These are phyloP conservation scores for Thysanoteuthis rhombus DNA, from an alignment of 2,888 invertebrate genomes.

Conservation along the genomic window DNA sequence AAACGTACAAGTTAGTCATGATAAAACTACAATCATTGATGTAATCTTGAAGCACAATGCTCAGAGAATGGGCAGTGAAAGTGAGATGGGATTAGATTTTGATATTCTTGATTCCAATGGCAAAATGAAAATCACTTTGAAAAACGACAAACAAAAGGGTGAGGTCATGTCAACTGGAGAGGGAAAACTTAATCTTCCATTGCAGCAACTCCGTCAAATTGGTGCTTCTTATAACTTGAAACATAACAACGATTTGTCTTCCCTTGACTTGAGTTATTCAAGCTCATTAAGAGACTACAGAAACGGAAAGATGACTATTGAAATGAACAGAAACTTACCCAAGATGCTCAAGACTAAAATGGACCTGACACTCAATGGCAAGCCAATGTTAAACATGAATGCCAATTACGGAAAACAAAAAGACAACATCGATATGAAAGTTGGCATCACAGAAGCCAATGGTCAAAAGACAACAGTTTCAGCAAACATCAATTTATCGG, in stretches of 20 bases:
- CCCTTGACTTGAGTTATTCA: neutral
- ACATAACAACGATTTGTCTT: neutral
- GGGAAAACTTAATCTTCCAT: neutral
- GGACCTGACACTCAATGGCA: neutral
- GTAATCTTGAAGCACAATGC: neutral
- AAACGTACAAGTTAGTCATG: neutral
- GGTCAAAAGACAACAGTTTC: neutral
- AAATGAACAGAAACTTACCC: neutral
- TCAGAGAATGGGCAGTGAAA: neutral
- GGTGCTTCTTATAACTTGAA: constrained; percentile 17
- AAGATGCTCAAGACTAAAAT: neutral
- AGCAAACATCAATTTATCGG: neutral
- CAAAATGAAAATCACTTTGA: neutral
- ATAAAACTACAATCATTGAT: neutral
- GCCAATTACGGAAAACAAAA: neutral
- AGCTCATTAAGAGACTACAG: neutral
- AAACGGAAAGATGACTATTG: neutral
- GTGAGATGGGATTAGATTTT: neutral
- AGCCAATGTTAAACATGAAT: neutral
- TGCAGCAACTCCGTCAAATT: neutral
- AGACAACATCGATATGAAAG: constrained; percentile 13
- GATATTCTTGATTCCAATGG: neutral
- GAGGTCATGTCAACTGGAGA: neutral
- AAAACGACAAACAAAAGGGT: neutral
- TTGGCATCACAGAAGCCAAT: neutral